Base-by-base conservation (phyloP, 2,113 vertebrate species). In the Phoenicopterus ruber region DNA sequence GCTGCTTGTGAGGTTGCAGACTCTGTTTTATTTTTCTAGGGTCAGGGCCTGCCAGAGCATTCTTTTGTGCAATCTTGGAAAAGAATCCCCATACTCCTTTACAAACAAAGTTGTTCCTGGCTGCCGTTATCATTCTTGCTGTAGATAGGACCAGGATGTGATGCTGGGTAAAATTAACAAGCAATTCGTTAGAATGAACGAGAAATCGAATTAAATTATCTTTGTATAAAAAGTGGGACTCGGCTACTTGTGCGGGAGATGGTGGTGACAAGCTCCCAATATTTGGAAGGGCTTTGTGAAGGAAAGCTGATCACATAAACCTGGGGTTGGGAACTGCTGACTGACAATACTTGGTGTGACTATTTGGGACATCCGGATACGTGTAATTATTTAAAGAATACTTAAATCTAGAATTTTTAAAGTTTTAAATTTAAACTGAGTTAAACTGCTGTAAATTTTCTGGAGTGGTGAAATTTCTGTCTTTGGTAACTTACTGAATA, bases 11-110 rank as follows among this genome's bases (percentile, higher is more conserved):
- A 95, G 78, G 66, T 58, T 94, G 78, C 86, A 94, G 89, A 67
- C 78, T 94, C 82, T 70, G 81, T 73, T 93, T 88, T 93, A 65
- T 93, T 94, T 95, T 91, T 69, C 58, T 46, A 47, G 38, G 71
- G 42, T 90, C 89, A 90, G 22, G 50, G 70, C 47, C 36, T 72
- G 89, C 86, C 94, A 94, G n/a, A 94, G 67, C 58, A 69, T 91
- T 95, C 63, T 86, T 94, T 82, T 77, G 42, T 87, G 82, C 86
- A 90, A 8, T 91, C 58, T 86, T 95, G 86, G 83, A 95, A 93
- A 91, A 95, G 42, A 90, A 80, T 80, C 71, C 47, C 49, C 10
- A 19, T 42, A 38, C n/a, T 77, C n/a, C 46, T 82, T 85, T 87
- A 50, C 66, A 95, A 88, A 90, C 49, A 62, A 70, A 92, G 46